Evolutionary conservation across 2,797 vertebrate genomes (phyloP), one percentile per base, ranked within the genome.

Genomic region (Danio aesculapii): DNA sequence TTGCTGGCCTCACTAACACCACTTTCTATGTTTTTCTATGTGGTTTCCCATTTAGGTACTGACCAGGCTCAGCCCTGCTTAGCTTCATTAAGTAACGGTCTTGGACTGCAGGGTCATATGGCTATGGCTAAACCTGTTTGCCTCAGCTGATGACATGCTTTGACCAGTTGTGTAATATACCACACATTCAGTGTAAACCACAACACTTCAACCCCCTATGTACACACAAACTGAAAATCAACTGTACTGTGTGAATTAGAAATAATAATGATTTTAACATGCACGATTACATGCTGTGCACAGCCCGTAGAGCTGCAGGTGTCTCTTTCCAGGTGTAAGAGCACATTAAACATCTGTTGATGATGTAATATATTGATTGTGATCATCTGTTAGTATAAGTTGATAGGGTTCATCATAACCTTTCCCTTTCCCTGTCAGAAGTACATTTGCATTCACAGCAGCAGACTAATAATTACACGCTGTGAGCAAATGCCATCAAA

Each of bases 401-500:
- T 73, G 8, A 46, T 58, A 76, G 72, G 69, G 75, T 79, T 76
- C 72, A 52, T 68, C 41, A 52, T 66, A 39, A 69, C 67, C 52
- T 63, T 75, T 75, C 19, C 44, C 11, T 13, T 62, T 58, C 14
- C 46, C 47, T 75, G 58, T 75, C 47, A 14, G 72, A 30, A 47
- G 10, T 55, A 67, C 72, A 83, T 83, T 80, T 76, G 77, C 84
- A 83, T 83, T 85, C 84, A 44, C 41, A 71, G 59, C 69, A 72
- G 81, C 3, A 0, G 21, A 21, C 53, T 64, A 74, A 61, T 66
- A 76, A 82, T 80, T 78, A 85, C 81, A 82, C 43, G 49, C 84
- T 72, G 77, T 59, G 71, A 80, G 81, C 72, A 85, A 85, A 85
- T 82, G 84, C 83, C 84, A 82, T 82, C 77, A 80, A 85, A 85